A percentile compares a stretch with the other conserved stretches of the same genome.
These are phyloP conservation scores for Oreocharis arfaki DNA, from an alignment of 2,113 vertebrate species.

Conservation along the genomic window DNA sequence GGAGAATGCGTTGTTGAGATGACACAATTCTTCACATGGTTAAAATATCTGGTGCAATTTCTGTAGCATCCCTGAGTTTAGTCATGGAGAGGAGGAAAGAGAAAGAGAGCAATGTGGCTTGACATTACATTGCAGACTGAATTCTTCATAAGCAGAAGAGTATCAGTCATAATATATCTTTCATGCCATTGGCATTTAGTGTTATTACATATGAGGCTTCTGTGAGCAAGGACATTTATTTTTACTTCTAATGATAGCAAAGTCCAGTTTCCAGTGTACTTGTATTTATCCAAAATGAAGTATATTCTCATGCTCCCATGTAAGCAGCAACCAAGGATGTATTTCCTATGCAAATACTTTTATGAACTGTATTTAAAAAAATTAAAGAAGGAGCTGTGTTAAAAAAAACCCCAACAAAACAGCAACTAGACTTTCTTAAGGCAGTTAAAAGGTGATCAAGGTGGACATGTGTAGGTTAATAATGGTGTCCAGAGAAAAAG, in stretches of 20 bases:
- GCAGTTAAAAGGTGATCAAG: background rate
- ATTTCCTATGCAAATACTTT: background rate
- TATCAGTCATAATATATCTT: background rate
- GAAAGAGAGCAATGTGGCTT: background rate
- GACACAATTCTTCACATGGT: background rate
- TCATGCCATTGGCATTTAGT: background rate
- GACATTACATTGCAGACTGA: background rate
- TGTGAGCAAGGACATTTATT: background rate
- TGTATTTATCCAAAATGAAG: background rate
- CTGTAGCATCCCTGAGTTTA: background rate
- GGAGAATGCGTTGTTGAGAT: background rate
- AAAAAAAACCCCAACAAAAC: background rate
- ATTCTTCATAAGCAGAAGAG: background rate
- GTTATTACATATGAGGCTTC: background rate
- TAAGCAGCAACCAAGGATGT: background rate
- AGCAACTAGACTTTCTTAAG: background rate
- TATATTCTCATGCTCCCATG: background rate
- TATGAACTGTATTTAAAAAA: background rate
- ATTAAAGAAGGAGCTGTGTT: background rate
- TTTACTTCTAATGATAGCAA: conserved; percentile 6
- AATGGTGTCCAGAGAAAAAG: background rate
- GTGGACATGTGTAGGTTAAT: background rate
- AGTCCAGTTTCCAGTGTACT: background rate
- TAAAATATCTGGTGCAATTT: conserved; percentile 20
- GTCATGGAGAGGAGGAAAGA: background rate